phyloP scores from a whole-genome alignment of 2,888 invertebrate genomes.

The Cyrtodaria siliqua region DNA sequence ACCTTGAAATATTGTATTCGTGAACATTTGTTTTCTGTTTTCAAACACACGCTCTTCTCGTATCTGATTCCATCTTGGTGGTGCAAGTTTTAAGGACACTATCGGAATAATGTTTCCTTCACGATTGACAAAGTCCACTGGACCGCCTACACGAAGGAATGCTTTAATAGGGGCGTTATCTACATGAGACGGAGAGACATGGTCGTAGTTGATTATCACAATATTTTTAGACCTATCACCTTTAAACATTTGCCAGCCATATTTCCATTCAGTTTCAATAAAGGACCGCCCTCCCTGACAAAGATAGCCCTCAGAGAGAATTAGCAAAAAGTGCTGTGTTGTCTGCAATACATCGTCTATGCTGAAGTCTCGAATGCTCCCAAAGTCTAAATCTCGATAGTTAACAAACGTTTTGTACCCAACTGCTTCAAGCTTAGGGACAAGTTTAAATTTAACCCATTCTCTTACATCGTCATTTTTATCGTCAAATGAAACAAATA shows the following conservation, averaged over 20 bases:
- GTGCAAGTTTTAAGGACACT: slow-evolving; percentile 30
- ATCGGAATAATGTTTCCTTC: slow-evolving; percentile 24
- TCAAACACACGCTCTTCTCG: too few species aligned
- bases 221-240: slow-evolving; percentile 24
- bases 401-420: slow-evolving; percentile 36
- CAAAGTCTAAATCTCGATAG: slow-evolving; percentile 26
- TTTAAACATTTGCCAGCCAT: slow-evolving; percentile 35
- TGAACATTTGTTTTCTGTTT: too few species aligned
- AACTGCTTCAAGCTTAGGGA: slow-evolving; percentile 2
- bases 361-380: slow-evolving; percentile 26
- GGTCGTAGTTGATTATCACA: slow-evolving; percentile 41
- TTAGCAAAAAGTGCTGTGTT: slow-evolving; percentile 33
- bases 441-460: slow-evolving; percentile 36
- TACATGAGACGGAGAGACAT: slow-evolving; percentile 25
- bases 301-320: slow-evolving; percentile 38
- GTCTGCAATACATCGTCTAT: slow-evolving; percentile 12
- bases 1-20: too few species aligned
- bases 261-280: slow-evolving; percentile 49
- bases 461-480: slow-evolving; percentile 17
- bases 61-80: too few species aligned
- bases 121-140: slow-evolving; percentile 34
- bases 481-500: slow-evolving; percentile 45
- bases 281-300: slow-evolving; percentile 10
- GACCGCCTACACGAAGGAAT: slow-evolving; percentile 35
- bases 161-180: slow-evolving; percentile 33